Evolutionary conservation across 2,888 invertebrate species (phyloP).

Genomic region (Zygaena filipendulae): DNA sequence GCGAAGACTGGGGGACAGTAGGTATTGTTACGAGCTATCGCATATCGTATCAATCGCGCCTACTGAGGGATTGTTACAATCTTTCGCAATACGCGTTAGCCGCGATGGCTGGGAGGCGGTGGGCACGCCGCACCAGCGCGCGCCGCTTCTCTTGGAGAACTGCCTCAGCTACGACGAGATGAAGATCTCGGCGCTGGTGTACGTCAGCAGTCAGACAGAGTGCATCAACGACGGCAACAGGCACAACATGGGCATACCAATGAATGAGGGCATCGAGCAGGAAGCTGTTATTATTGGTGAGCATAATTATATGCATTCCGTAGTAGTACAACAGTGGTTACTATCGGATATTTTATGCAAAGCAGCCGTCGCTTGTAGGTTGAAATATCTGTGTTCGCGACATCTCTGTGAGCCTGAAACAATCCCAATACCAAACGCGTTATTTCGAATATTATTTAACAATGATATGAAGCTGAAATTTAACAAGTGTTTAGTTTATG

Average conservation of each 20-base stretch:
- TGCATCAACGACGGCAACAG: conserved; percentile 71
- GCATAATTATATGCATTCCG: too few species aligned
- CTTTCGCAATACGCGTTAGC: conserved; percentile 20
- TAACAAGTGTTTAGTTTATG: too few species aligned
- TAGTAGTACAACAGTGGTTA: too few species aligned
- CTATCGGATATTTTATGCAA: too few species aligned
- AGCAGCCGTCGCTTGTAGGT: too few species aligned
- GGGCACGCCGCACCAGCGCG: conserved; percentile 63
- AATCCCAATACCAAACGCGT: too few species aligned
- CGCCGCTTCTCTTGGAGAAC: conserved; percentile 60
- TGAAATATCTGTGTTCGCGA: too few species aligned
- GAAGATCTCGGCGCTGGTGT: conserved; percentile 69
- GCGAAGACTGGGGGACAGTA: too few species aligned
- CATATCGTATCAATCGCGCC: not conserved
- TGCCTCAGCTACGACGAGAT: conserved; percentile 74
- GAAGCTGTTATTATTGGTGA: conserved; percentile 54
- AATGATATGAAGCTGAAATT: too few species aligned
- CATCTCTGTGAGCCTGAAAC: too few species aligned
- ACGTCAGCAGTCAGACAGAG: conserved; percentile 67
- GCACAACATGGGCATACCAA: conserved; percentile 54
- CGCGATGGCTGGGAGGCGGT: conserved; percentile 68
- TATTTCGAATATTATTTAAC: too few species aligned
- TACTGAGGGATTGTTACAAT: not conserved
- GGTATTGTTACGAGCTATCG: too few species aligned
- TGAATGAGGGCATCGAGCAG: conserved; percentile 44